Conservation (phyloP, 2,113 vertebrate genomes). For the Progne subis region DNA sequence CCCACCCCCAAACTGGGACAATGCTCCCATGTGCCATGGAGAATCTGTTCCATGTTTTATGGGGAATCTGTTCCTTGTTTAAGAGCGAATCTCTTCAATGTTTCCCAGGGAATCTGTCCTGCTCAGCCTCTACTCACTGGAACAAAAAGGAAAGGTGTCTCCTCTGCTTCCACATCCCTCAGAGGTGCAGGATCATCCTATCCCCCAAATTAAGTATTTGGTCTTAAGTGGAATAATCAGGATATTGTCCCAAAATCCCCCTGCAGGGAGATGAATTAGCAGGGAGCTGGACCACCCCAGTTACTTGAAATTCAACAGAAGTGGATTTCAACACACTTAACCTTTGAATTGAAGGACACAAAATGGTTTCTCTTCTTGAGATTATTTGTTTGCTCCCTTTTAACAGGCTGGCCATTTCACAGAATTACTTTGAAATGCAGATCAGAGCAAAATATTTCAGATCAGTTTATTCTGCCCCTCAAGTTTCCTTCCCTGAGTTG, state of each 20-base stretch:
- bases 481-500: neutral
- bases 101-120: neutral
- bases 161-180: neutral
- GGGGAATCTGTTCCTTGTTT: rapidly evolving
- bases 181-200: neutral
- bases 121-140: neutral
- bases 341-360: neutral
- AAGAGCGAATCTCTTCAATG: rapidly evolving
- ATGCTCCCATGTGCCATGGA: neutral
- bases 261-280: neutral
- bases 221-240: neutral
- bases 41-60: rapidly evolving
- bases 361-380: neutral
- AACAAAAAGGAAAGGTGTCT: neutral
- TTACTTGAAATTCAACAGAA: neutral
- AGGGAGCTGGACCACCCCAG: neutral
- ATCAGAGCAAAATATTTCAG: neutral
- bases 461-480: neutral
- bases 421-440: neutral
- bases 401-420: neutral
- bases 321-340: neutral
- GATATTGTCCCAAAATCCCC: neutral
- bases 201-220: neutral
- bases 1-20: neutral
- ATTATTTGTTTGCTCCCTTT: neutral